These are phyloP conservation scores for Acanthopagrus latus DNA, from an alignment of 2,797 vertebrate genomes.

Conservation along the genomic window DNA sequence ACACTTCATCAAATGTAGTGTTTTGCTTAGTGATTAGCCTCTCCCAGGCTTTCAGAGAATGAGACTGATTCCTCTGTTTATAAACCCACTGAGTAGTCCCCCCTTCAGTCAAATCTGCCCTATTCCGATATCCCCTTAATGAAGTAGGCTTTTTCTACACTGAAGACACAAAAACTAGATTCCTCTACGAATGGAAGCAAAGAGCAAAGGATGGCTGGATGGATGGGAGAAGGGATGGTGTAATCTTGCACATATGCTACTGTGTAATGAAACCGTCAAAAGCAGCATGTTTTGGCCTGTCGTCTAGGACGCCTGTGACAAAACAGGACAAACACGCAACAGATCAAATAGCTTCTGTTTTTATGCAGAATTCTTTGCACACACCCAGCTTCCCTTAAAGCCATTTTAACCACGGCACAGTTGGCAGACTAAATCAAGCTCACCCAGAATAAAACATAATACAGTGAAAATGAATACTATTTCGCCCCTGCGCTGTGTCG, in stretches of 20 bases:
- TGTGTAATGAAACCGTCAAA: conserved; percentile 68
- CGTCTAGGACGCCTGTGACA: conserved; percentile 59
- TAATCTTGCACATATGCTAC: conserved; percentile 68
- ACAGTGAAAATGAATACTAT: conserved; percentile 75
- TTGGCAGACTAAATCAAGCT: conserved; percentile 78
- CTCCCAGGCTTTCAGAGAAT: conserved; percentile 94
- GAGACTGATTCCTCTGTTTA: conserved; percentile 88
- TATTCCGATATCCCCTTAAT: conserved; percentile 96
- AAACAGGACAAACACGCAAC: conserved; percentile 74
- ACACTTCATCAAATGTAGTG: conserved; percentile 99
- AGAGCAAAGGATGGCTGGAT: conserved; percentile 37
- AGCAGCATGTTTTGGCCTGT: conserved; percentile 71
- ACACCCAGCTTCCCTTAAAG: conserved; percentile 66
- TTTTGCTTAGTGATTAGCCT: conserved; percentile 99
- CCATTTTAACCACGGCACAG: conserved; percentile 71
- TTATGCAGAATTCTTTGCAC: conserved; percentile 60
- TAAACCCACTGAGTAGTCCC: conserved; percentile 85
- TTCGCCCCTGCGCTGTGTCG: conserved; percentile 61
- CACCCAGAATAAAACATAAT: conserved; percentile 69
- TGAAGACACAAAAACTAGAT: conserved; percentile 91
- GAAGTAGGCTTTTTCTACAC: conserved; percentile 83
- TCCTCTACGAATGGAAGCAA: conserved; percentile 80
- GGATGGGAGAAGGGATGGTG: conserved; percentile 35
- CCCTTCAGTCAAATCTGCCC: conserved; percentile 90
- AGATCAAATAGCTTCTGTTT: conserved; percentile 79